phyloP scores from a whole-genome alignment of 2,797 vertebrate species.

The Enteromius trimaculatus region DNA sequence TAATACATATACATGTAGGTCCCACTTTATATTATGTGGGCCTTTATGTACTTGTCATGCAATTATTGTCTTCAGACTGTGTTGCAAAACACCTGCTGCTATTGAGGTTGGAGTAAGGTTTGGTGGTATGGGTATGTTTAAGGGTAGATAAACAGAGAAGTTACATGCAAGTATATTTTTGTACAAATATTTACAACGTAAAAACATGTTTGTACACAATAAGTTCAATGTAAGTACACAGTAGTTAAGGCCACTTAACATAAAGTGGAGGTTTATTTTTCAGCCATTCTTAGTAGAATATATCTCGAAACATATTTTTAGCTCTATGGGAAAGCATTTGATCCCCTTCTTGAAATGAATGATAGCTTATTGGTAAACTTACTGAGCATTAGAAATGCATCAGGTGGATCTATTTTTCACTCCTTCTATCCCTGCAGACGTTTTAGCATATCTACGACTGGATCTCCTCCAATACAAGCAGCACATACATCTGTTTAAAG shows the following conservation, averaged over 20 bases:
- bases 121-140: neutral
- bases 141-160: neutral
- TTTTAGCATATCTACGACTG: constrained; percentile 43
- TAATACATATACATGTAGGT: no score
- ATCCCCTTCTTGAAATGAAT: neutral
- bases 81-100: no score
- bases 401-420: constrained; percentile 35
- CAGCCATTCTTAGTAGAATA: neutral
- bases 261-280: neutral
- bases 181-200: neutral
- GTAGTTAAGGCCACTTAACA: neutral
- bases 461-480: constrained; percentile 54
- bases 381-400: constrained; percentile 28
- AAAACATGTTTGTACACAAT: neutral
- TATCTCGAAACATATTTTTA: neutral
- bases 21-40: no score
- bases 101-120: neutral
- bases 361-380: neutral
- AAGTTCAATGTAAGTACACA: neutral
- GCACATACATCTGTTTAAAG: constrained; percentile 53
- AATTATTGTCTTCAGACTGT: no score
- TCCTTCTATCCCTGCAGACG: neutral
- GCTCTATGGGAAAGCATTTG: neutral
- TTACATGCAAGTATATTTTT: neutral
- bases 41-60: no score